Evolutionary conservation across 2,797 vertebrate genomes (phyloP).

Genomic region (Heliangelus exortis): DNA sequence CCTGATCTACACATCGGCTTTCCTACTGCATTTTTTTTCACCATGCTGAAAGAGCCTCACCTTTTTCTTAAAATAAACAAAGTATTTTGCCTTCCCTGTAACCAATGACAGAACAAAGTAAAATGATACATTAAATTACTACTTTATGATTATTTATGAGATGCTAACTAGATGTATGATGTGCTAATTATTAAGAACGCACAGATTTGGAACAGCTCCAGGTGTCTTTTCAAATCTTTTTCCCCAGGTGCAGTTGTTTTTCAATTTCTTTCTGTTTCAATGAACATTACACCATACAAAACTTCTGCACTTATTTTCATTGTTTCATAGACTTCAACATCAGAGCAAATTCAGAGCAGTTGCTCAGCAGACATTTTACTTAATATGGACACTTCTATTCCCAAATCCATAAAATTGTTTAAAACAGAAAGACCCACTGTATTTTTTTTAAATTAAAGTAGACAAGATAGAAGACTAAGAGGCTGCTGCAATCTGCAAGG

Average conservation of each 20-base stretch:
- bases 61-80: slow-evolving; percentile 75
- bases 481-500: neutral
- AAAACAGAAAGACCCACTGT: accelerated
- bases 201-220: slow-evolving; percentile 74
- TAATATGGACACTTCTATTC: neutral
- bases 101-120: slow-evolving; percentile 78
- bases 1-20: neutral
- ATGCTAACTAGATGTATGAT: slow-evolving; percentile 80
- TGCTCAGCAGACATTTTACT: neutral
- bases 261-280: slow-evolving; percentile 49
- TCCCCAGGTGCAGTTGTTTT: slow-evolving; percentile 67
- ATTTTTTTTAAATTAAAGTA: neutral
- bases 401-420: neutral
- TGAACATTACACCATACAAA: slow-evolving; percentile 3
- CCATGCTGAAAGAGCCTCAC: neutral
- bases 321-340: neutral
- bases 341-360: neutral
- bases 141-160: slow-evolving; percentile 83
- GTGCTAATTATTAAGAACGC: slow-evolving; percentile 83
- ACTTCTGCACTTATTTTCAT: slow-evolving; percentile 6
- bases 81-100: slow-evolving; percentile 73
- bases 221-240: slow-evolving; percentile 67
- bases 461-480: neutral
- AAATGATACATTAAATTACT: slow-evolving; percentile 77
- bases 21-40: slow-evolving; percentile 27